Evolutionary conservation across 2,888 invertebrate genomes (phyloP).

Genomic region (Athripsodes cinereus): DNA sequence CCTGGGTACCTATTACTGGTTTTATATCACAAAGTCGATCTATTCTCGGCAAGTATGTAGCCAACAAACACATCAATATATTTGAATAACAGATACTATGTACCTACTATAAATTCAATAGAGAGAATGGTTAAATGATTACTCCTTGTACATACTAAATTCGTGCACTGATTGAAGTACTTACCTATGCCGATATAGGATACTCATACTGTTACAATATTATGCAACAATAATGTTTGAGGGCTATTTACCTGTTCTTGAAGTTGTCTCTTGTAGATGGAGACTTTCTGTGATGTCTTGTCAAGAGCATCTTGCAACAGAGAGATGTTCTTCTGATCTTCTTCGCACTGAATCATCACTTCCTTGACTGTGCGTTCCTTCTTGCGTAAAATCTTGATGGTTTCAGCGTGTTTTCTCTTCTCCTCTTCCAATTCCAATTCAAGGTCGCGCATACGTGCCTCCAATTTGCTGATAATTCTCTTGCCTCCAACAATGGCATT

Average conservation of each 20-base stretch:
- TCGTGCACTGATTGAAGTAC: neutral
- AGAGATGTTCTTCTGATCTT: slow-evolving; percentile 93
- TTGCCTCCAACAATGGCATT: slow-evolving; percentile 95
- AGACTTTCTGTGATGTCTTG: slow-evolving; percentile 80
- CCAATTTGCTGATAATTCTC: slow-evolving; percentile 96
- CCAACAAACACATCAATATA: no score
- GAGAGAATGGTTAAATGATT: no score
- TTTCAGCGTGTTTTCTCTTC: slow-evolving; percentile 94
- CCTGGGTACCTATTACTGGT: no score
- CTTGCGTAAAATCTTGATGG: slow-evolving; percentile 95
- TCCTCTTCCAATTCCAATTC: slow-evolving; percentile 95
- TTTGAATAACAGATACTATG: no score
- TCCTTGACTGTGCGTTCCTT: slow-evolving; percentile 97
- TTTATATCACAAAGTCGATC: no score
- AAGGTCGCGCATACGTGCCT: slow-evolving; percentile 89
- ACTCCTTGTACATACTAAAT: no score
- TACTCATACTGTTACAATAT: no score
- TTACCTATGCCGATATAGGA: no score
- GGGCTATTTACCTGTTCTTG: slow-evolving; percentile 84
- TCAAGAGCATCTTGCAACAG: slow-evolving; percentile 88
- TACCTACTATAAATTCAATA: no score
- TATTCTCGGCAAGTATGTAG: no score
- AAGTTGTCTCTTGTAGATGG: slow-evolving; percentile 93
- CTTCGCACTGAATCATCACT: slow-evolving; percentile 90
- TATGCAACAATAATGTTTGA: no score